Base-by-base conservation (phyloP, 1,140 invertebrate species). In the Hormaphis cornu region DNA sequence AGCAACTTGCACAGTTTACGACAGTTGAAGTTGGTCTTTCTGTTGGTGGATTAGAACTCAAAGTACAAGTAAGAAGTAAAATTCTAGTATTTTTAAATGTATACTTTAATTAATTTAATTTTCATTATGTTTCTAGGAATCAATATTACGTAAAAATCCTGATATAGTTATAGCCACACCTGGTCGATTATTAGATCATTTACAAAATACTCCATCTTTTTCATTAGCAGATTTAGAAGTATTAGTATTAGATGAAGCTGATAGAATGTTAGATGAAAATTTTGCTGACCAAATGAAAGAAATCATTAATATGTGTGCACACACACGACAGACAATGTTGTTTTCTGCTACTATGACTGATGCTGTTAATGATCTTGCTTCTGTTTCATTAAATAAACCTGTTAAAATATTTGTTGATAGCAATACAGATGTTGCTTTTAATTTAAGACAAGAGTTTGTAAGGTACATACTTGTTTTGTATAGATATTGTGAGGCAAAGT, bases 291-390 rank as follows among this genome's bases (percentile, higher is more conserved):
- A 99, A 79, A 95, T 98, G 91, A 97, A 96, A 76, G 93, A 97
- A 80, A 92, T 98, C 74, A 86, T 95, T 37, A 86, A 87, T 35
- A 88, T 95, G 72, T 98, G 96, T 79, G 84, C 91, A 3, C 83
- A 86, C 44, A 94, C 87, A n/a, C 82, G 95, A n/a, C 95, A 98
- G 79, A 98, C 95, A 0, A 90, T 99, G 83, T 79, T 99, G 20
- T 98, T 98, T 80, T 98, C 96, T 2, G 97, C 97, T 14, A 99
- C 97, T 2, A 98, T 99, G 95, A 97, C 93, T 4, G 95, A 98
- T 54, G 86, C 93, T 79, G 95, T 98, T 0, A 88, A 93, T 79
- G 93, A 97, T 80, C 81, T 99, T 48, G 93, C 92, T 0, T 83
- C 91, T 2, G 88, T 98, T 0, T 97, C 95, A 0, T 80, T 98